Conservation (phyloP, 92 coral and sea anemone genomes). For the Zoanthus solanderi region DNA sequence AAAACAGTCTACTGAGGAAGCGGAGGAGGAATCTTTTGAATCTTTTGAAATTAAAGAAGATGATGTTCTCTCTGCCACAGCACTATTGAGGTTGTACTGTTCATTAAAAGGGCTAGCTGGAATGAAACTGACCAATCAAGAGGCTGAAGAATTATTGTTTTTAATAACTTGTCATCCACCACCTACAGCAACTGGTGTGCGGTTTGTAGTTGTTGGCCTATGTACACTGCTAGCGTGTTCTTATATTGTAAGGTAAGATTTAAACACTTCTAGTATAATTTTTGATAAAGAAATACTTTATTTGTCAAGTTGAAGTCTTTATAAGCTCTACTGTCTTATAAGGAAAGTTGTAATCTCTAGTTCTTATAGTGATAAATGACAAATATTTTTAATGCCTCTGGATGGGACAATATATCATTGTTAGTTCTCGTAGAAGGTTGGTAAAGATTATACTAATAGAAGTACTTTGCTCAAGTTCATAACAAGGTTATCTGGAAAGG, state of each 20-base stretch:
- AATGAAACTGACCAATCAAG: conserved; percentile 90
- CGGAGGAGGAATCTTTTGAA: conserved; percentile 57
- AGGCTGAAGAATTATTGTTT: conserved; percentile 82
- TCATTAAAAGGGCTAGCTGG: conserved; percentile 93
- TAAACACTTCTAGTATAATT: no score
- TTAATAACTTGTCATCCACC: conserved; percentile 94
- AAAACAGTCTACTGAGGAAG: conserved; percentile 52
- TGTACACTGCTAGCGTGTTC: conserved; percentile 89
- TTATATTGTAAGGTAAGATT: conserved; percentile 64
- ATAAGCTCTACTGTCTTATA: no score
- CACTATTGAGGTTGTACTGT: conserved; percentile 87
- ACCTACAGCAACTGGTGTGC: conserved; percentile 90
- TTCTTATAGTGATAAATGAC: background rate
- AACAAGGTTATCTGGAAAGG: no score
- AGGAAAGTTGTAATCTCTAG: background rate
- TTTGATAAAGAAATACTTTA: no score
- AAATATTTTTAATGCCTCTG: background rate
- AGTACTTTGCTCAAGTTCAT: no score
- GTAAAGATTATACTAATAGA: no score
- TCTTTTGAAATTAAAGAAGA: conserved; percentile 80
- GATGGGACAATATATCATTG: background rate
- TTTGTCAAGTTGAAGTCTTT: no score
- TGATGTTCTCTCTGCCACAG: conserved; percentile 87
- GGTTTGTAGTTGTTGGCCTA: conserved; percentile 91
- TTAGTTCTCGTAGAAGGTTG: no score